Evolutionary conservation across 1,140 invertebrate genomes (phyloP), one percentile per base, ranked within the genome.

Genomic region (Heliconius nattereri): DNA sequence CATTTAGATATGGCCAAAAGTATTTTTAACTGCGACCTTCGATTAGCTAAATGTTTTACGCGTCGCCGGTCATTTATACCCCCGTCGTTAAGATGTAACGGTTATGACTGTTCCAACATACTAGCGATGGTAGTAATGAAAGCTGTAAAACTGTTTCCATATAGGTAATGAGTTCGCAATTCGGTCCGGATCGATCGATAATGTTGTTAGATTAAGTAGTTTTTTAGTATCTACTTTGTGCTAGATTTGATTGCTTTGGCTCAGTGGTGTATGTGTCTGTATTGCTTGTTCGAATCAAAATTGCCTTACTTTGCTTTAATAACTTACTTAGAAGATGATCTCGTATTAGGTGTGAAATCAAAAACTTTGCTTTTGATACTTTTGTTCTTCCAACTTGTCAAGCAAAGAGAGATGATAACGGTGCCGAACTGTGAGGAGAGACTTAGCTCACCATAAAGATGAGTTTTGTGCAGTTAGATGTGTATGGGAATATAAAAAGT

Each of bases 11-110:
- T 29, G 29, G 9, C 60, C 26, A 66, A 66, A 66, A 66, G 0
- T 13, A 66, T 66, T 66, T 29, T 29, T 66, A 66, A 26, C 49
- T 80, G 76, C 73, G 85, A 86, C 89, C 86, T 87, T 86, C 86
- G 85, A 91, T 92, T 90, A 92, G 87, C 90, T 89, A 88, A 93
- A 93, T 90, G 89, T 89, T 88, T 89, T 88, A 90, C 88, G 85
- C 85, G 81, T 83, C 83, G 83, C 73, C 85, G 86, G 85, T 81
- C 86, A 89, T 91, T 88, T 86, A 88, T 85, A 87, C 86, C 86
- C 13, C 86, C 87, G 81, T 86, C 91, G 89, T 92, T 92, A 91
- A 87, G 71, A 80, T 82, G 86, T 89, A 88, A 92, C 86, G 85
- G 90, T 91, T 92, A 93, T 90, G 89, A 85, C 81, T 80, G 84